A percentile compares a stretch with the other conserved stretches of the same genome.
These are phyloP conservation scores for Erynnis tages DNA, from an alignment of 2,888 invertebrate genomes.

Conservation along the genomic window DNA sequence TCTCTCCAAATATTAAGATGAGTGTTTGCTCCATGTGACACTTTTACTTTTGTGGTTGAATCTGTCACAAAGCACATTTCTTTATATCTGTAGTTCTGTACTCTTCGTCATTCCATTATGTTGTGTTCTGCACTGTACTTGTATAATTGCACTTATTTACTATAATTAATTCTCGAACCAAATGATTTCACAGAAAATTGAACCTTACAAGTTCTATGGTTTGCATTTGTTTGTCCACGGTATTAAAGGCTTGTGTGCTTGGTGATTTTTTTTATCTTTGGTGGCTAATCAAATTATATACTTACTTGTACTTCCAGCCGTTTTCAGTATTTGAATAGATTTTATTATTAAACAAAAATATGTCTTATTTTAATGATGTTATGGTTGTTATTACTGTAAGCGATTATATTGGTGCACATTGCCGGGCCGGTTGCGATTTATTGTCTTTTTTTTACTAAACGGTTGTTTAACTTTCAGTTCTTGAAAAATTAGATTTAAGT, in stretches of 20 bases:
- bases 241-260: no score
- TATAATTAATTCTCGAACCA: not conserved
- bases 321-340: constrained; percentile 23
- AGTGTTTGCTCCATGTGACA: no score
- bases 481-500: not conserved
- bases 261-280: constrained; percentile 11
- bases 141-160: not conserved
- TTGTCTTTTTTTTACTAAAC: not conserved
- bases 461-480: not conserved
- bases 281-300: not conserved
- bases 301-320: constrained; percentile 17
- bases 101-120: constrained; percentile 60
- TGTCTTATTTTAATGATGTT: constrained; percentile 20
- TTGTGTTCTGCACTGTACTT: constrained; percentile 55
- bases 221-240: no score
- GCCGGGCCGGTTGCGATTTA: not conserved
- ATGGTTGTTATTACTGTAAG: constrained; percentile 24
- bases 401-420: constrained; percentile 3
- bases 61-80: constrained; percentile 24
- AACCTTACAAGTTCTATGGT: not conserved
- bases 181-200: not conserved
- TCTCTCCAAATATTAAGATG: no score
- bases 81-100: constrained; percentile 42
- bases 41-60: not conserved
- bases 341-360: constrained; percentile 12